Percentiles rank a stretch among this genome's conserved stretches.
Conservation (phyloP, 2,888 invertebrate species). For the Beris chalybata region DNA sequence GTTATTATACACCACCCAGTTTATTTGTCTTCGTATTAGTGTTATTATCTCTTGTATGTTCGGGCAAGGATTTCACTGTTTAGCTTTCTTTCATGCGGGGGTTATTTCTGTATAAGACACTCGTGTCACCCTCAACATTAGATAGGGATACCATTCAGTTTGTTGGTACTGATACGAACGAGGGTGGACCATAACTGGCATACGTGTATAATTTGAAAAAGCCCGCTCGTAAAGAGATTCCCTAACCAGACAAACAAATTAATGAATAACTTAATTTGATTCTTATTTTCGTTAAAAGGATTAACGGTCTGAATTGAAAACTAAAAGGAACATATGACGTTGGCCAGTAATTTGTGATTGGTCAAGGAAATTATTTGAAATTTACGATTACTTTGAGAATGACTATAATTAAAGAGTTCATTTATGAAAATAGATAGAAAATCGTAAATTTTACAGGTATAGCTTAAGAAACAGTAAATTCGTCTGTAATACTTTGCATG, state of each 20-base stretch:
- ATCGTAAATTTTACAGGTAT: too few relatives aligned
- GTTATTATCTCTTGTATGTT: conserved; percentile 24
- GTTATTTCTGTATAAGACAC: conserved; percentile 26
- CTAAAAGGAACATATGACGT: conserved; percentile 2
- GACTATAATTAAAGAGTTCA: too few relatives aligned
- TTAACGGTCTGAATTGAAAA: conserved; percentile 23
- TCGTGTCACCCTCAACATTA: conserved; percentile 27
- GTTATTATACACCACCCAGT: conserved; percentile 32
- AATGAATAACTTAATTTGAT: conserved; percentile 40
- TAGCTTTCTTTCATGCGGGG: conserved; percentile 1
- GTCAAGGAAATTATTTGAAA: too few relatives aligned
- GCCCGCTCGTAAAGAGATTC: conserved; percentile 21
- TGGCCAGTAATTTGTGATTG: too few relatives aligned
- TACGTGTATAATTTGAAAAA: conserved; percentile 1
- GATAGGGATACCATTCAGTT: neutral
- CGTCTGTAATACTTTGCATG: too few relatives aligned
- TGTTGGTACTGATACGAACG: too few relatives aligned
- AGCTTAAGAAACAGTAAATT: too few relatives aligned
- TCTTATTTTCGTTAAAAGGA: conserved; percentile 33
- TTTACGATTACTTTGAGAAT: too few relatives aligned
- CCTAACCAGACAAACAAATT: conserved; percentile 36
- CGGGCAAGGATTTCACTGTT: conserved; percentile 7
- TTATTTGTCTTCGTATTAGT: conserved; percentile 33
- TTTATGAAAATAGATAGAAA: too few relatives aligned
- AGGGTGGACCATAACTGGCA: too few relatives aligned